Evolutionary conservation across 2,888 invertebrate species (phyloP), one percentile per base, ranked within the genome.

Genomic region (Meteorus colon): DNA sequence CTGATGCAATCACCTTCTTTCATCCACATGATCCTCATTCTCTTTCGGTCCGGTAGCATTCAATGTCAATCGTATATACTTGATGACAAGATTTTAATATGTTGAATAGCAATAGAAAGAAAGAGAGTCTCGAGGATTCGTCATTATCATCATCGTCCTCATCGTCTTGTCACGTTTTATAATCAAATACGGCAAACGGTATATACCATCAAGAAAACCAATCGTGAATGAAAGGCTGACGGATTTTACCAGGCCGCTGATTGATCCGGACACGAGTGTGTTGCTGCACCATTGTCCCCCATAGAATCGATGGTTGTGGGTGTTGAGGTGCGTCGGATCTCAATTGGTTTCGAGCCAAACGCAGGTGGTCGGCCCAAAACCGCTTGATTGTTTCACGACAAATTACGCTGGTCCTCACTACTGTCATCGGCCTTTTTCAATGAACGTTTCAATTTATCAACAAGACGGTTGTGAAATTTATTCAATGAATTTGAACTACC

Each of bases 381-480:
- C 89, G 81, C 84, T 41, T 83, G 83, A 65, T 76, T 84, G 81
- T 89, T 86, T 89, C 89, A 89, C 87, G 89, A 89, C 72, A 89
- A 83, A 77, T 89, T 89, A 63, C 89, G 84, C 83, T 88, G 89
- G 66, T 89, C 91, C 76, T 91, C 90, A 69, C 92, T 92, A 82
- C 91, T 90, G 82, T 92, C 89, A 81, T 91, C 91, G 77, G 90
- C 91, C 82, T 90, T 92, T 82, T 93, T 92, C 85, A 95, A 90
- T 81, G 95, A 94, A 79, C 93, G 91, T 91, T 94, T 94, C 89
- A 96, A 90, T 90, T 95, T 95, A 90, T 95, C 95, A 89, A 96
- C 93, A 88, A 95, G 92, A 87, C 95, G 92, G 90, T 92, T 94
- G 92, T 95, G 95, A 90, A 95, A 95, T 91, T 95, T 95, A 89